Evolutionary conservation across 2,113 vertebrate genomes (phyloP), one percentile per base, ranked within the genome.

Genomic region (Gasterosteus nipponicus): DNA sequence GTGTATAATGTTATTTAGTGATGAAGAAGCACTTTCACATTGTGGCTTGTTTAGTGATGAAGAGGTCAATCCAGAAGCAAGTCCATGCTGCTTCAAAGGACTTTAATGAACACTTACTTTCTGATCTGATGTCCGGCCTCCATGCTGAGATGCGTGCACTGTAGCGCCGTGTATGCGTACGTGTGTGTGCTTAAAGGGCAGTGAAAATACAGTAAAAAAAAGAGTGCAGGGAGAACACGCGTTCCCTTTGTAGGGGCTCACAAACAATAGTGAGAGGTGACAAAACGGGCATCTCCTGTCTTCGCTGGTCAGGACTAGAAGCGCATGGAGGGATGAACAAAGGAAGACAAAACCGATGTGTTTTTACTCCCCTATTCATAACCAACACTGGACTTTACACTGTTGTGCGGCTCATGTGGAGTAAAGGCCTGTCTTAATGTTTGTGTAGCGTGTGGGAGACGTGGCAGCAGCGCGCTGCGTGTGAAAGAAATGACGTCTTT

Each of bases 261-360:
- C 41, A 31, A 76, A 89, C 71, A 86, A 84, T 29, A 47, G 75
- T 44, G 59, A 56, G 65, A 63, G 54, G 63, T 77, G 68, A 86
- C 77, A 83, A 80, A 80, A 82, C 26, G 0, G 65, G 84, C 65
- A 61, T 81, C 76, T 84, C 76, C 83, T 90, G 82, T 88, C 82
- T 90, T 87, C 80, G 38, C 84, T 86, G 69, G 79, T 86, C 66
- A 46, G 73, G 54, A 77, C 85, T 82, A 81, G 83, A 91, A 87
- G 44, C 78, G 77, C 58, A 76, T 85, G 80, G 80, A 75, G 61
- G 47, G 44, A 66, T 26, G 16, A 80, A 85, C 73, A 84, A 76
- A 73, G 46, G 70, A 58, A 64, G 26, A 83, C 67, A 86, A 85
- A 82, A 60, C 77, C 64, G 35, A 15, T 81, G 63, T 49, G 47